Conservation (phyloP, 2,888 invertebrate species). For the Nomada fucata region DNA sequence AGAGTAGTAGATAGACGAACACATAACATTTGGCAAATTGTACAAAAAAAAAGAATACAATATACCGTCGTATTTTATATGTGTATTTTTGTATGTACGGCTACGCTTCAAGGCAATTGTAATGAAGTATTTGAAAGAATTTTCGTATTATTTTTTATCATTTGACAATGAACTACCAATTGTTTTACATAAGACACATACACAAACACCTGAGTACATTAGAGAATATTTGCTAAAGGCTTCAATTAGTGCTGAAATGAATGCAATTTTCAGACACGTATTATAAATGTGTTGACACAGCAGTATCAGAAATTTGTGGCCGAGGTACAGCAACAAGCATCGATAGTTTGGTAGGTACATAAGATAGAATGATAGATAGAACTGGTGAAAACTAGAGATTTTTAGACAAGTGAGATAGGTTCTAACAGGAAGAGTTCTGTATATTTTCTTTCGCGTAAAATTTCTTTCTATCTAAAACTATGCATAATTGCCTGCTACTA, state of each 20-base stretch:
- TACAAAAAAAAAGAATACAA: conserved; percentile 32
- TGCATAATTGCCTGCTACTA: conserved; percentile 59
- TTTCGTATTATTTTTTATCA: conserved; percentile 40
- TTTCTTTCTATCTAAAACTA: conserved; percentile 14
- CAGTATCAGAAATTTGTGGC: conserved; percentile 82
- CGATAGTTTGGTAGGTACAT: conserved; percentile 80
- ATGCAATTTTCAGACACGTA: conserved; percentile 79
- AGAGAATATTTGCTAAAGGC: conserved; percentile 61
- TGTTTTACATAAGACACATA: conserved; percentile 41
- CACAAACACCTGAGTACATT: conserved; percentile 46
- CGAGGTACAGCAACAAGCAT: conserved; percentile 84
- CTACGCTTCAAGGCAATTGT: conserved; percentile 74
- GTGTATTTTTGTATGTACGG: conserved; percentile 67
- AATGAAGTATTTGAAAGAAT: conserved; percentile 36
- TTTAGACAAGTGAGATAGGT: conserved; percentile 69
- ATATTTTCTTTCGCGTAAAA: conserved; percentile 1
- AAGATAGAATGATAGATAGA: conserved; percentile 78
- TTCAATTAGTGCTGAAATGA: conserved; percentile 76
- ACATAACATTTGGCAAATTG: conserved; percentile 39
- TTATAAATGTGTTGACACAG: conserved; percentile 79
- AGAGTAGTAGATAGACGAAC: conserved; percentile 9
- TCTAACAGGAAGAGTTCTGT: conserved; percentile 43
- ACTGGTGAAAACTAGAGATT: conserved; percentile 65
- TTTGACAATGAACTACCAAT: conserved; percentile 59
- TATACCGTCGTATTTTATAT: too few relatives aligned